Evolutionary conservation across 2,888 invertebrate species (phyloP), one percentile per base, ranked within the genome.

Genomic region (Synanthedon andrenaeformis): DNA sequence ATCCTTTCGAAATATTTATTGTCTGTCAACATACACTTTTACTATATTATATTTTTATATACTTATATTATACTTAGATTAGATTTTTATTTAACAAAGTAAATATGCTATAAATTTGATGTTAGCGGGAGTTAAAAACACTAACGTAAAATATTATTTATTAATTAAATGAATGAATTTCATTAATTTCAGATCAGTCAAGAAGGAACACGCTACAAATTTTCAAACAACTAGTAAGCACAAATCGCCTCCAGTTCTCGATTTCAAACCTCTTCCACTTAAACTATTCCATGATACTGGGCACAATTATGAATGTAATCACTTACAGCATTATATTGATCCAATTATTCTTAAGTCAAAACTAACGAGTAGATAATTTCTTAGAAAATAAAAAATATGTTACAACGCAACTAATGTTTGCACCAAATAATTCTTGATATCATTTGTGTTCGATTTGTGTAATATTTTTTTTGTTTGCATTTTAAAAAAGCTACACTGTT

Each of bases 251-350:
- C 1, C 67, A 74, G 42, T 79, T 80, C 57, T 70, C 67, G 0
- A 73, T 76, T 3, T 71, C 70, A 53, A 75, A 68, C 55, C 57
- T 81, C 4, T 77, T 80, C 49, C 62, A 65, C 8, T 55, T 80
- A 5, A 74, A 67, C 55, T 82, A 75, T 55, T 63, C 72, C 0
- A 74, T 74, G 58, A 61, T 79, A 3, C 62, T 82, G 8, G 70
- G 73, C 0, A 76, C 74, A 2, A 51, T 78, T 8, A 69, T 81
- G 45, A 79, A 77, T 50, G 67, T 80, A 3, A 65, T 81, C 12
- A 82, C 81, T 1, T 81, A 82, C 52, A 79, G 76, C 49, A 74
- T 82, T 23, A 81, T 82, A 54, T 58, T 79, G 4, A 70, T 79
- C 48, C 79, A 82, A 59, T 58, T 79, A 51, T 67, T 75, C 54